phyloP scores from a whole-genome alignment of 2,113 vertebrate genomes.

The Leucosticte australis region DNA sequence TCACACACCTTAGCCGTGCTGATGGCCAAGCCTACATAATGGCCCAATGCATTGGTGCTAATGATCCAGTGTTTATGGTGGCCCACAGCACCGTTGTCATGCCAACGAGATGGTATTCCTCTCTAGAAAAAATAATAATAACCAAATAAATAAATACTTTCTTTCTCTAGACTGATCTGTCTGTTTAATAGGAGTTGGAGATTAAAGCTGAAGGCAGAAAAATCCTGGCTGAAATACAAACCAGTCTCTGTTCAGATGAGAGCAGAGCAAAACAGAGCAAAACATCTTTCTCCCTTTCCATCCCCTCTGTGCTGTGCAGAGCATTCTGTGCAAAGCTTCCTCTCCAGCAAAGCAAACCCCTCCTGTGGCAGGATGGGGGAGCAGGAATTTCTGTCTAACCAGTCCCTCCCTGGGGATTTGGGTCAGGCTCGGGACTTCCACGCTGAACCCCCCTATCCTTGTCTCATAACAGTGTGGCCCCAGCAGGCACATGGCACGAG shows the following conservation, averaged over 20 bases:
- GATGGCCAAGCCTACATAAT: constrained; percentile 36
- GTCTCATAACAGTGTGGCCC: background rate
- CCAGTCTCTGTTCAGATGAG: background rate
- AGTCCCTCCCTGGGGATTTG: background rate
- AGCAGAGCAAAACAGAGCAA: background rate
- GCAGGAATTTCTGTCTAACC: background rate
- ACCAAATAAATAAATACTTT: constrained; percentile 57
- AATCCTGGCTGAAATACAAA: background rate
- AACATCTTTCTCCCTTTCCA: background rate
- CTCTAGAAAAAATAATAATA: constrained; percentile 38
- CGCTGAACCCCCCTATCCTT: fast-evolving
- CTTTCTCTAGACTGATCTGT: background rate
- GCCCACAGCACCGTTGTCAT: constrained; percentile 38
- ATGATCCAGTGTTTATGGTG: constrained; percentile 59
- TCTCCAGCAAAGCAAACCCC: background rate
- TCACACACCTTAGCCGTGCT: constrained; percentile 26
- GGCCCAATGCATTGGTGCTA: constrained; percentile 25
- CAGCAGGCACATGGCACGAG: background rate
- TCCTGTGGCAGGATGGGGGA: background rate
- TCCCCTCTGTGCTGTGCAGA: background rate
- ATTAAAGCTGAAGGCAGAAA: background rate
- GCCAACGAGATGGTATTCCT: constrained; percentile 28
- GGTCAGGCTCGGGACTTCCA: background rate
- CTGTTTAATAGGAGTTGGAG: constrained; percentile 8
- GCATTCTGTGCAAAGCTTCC: background rate